Base-by-base conservation (phyloP, 2,888 invertebrate species). In the Ferdinandea cuprea region DNA sequence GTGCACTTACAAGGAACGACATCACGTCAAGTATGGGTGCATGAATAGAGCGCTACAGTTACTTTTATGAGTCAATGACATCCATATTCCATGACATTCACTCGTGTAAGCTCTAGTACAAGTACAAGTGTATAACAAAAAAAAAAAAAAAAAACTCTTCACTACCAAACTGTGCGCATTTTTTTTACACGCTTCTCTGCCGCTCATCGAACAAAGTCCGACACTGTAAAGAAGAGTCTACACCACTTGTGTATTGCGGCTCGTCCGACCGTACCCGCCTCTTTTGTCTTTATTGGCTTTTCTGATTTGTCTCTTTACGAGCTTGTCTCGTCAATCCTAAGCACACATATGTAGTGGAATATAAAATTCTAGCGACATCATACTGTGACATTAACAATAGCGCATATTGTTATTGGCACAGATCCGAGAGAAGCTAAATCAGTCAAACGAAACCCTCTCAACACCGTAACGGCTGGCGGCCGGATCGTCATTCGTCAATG, bases 391-490 rank as follows among this genome's bases (percentile, higher is more conserved):
- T 72, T 65, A 59, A 79, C 59, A 61, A 61, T 61, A 63, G 74
- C 76, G 80, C 80, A 80, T 69, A 80, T 79, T 80, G 63, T 65
- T 46, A 65, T 74, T 80, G 80, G 80, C 80, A 76, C 50, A 44
- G 69, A 74, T 58, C 37, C 58, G 32, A 73, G 17, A 37, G 44
- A 50, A 69, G 48, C 50, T 63, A 52, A 65, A 76, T 74, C 80
- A 80, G 63, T 80, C 58, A 30, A 58, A 80, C 21, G 52, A 76
- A 76, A 76, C 74, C 56, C 50, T n/a, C n/a, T n/a, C 21, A 21
- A 28, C 11, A 28, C 11, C 42, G 54, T 40, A 19, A 32, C n/a
- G 54, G 13, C 17, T n/a, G n/a, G 15, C n/a, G n/a, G n/a, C n/a
- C n/a, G n/a, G n/a, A n/a, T n/a, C n/a, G n/a, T n/a, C n/a, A 15